Evolutionary conservation across 2,797 vertebrate genomes (phyloP), one percentile per base, ranked within the genome.

Genomic region (Urophycis tenuis): DNA sequence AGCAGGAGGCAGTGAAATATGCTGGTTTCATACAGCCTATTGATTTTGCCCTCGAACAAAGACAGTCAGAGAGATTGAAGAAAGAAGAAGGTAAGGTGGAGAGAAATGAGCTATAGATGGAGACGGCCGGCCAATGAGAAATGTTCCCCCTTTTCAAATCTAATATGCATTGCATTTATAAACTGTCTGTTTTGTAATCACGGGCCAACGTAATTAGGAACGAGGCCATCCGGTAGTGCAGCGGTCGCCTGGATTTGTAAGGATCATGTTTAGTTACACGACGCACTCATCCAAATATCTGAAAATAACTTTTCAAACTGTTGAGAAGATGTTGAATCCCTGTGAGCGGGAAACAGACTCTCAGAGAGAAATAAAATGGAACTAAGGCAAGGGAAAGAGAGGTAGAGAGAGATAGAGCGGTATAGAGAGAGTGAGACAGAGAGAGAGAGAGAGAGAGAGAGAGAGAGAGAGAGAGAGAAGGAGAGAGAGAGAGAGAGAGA

Each of bases 11-110:
- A 79, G 88, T 89, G 81, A 88, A 90, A 91, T 91, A 87, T 89
- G 80, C 85, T 6, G 79, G 84, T 90, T 91, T 92, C 89, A 92
- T 91, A 91, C 81, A 80, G 73, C 30, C 19, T 85, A 92, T 92
- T 60, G 90, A 92, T 92, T 92, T 83, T 81, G 45, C 87, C 88
- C 88, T 82, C 70, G 70, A 89, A 92, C 90, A 92, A 89, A 91
- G 91, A 90, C 85, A 79, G 89, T 86, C 78, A 45, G 81, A 86
- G 85, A 85, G 79, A 85, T 80, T 80, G 82, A 88, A 85, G 82
- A 77, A 78, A 80, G 70, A 73, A 86, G 79, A 31, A 1, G 2
- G n/a, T 12, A 29, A 64, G 60, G 60, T 64, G 64, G 74, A 81
- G 79, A 85, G 79, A 85, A 88, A 89, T 86, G 80, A 87, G 85